A percentile compares a stretch with the other conserved stretches of the same genome.
These are phyloP conservation scores for Acridotheres tristis DNA, from an alignment of 2,797 vertebrate species.

Conservation along the genomic window DNA sequence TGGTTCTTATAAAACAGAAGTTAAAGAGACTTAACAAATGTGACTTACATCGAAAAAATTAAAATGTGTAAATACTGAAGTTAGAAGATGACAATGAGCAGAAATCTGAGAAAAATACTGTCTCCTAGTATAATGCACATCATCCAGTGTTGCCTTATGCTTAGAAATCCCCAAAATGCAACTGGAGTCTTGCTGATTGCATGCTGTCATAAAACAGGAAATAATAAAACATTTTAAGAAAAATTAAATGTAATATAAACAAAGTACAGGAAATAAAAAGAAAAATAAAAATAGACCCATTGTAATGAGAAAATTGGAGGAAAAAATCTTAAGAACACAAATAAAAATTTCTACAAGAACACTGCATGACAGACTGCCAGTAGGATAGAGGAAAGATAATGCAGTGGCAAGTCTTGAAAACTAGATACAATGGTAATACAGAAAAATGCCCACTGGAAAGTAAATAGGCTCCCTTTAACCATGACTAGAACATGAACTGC, in stretches of 20 bases:
- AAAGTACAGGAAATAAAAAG: not conserved
- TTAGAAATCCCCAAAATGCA: not conserved
- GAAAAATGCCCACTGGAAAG: not conserved
- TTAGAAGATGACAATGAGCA: not conserved
- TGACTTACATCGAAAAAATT: not conserved
- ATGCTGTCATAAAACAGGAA: not conserved
- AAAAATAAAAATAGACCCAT: not conserved
- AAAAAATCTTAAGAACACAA: rapidly evolving
- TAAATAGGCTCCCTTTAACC: not conserved
- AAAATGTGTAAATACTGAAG: not conserved
- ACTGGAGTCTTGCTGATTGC: not conserved
- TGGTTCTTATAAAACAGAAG: not conserved
- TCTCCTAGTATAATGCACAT: not conserved
- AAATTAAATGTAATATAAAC: not conserved
- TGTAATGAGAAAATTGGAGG: not conserved
- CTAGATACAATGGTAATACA: not conserved
- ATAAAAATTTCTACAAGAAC: not conserved
- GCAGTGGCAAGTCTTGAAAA: not conserved
- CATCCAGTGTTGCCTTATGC: not conserved
- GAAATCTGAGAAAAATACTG: not conserved
- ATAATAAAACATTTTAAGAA: not conserved
- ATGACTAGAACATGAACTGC: not conserved
- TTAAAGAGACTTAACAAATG: not conserved
- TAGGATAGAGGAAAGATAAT: not conserved
- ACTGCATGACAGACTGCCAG: not conserved